A percentile compares a stretch with the other conserved stretches of the same genome.
These are phyloP conservation scores for Gasteruption jaculator DNA, from an alignment of 2,888 invertebrate species.

Conservation along the genomic window DNA sequence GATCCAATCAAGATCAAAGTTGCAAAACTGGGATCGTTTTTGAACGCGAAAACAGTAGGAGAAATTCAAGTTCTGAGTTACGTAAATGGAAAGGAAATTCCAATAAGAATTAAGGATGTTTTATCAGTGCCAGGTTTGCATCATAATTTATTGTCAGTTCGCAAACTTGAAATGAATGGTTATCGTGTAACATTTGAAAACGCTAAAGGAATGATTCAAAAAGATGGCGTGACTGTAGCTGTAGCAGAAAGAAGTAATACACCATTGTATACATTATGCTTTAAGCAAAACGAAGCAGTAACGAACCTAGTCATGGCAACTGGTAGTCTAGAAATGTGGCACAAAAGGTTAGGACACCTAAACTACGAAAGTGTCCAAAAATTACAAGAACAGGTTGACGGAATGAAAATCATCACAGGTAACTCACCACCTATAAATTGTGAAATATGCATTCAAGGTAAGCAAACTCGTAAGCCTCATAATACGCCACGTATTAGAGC, in stretches of 20 bases:
- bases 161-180: conserved; percentile 26
- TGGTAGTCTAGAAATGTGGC: conserved; percentile 20
- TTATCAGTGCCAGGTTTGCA: conserved; percentile 21
- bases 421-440: conserved; percentile 13
- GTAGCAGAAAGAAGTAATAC: conserved; percentile 17
- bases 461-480: conserved; percentile 20
- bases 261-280: conserved; percentile 14
- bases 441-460: conserved; percentile 24
- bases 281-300: conserved; percentile 10
- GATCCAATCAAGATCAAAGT: conserved; percentile 23
- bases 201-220: conserved; percentile 23
- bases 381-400: conserved; percentile 11
- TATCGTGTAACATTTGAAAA: conserved; percentile 27
- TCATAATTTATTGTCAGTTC: conserved; percentile 25
- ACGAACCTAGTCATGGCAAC: conserved; percentile 3
- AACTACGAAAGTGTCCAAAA: conserved; percentile 16
- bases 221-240: conserved; percentile 18
- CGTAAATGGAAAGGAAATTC: conserved; percentile 10
- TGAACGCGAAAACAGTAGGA: conserved; percentile 13
- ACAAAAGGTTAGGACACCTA: conserved; percentile 23
- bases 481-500: conserved; percentile 21
- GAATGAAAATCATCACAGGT: conserved; percentile 13
- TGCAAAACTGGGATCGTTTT: conserved; percentile 22
- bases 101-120: conserved; percentile 20
- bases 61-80: conserved; percentile 16